These are phyloP conservation scores for Nylanderia fulva DNA, from an alignment of 1,140 invertebrate species.

Conservation along the genomic window DNA sequence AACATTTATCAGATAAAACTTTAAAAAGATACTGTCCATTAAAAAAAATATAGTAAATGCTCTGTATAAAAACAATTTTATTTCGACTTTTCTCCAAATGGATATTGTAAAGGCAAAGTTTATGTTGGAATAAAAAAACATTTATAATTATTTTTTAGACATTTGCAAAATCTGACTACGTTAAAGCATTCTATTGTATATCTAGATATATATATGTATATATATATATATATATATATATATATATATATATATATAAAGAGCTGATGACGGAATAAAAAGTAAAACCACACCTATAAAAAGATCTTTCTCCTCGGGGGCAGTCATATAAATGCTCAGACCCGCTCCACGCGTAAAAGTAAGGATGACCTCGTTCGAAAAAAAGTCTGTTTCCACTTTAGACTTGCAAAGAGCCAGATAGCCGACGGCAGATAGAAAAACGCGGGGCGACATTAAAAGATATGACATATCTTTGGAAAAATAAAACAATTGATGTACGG, in stretches of 20 bases:
- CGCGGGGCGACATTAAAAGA: conserved; percentile 49
- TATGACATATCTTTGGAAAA: conserved; percentile 67
- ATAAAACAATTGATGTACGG: conserved; percentile 2
- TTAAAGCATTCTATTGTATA: no score
- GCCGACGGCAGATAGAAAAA: background rate
- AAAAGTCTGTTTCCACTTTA: conserved; percentile 29
- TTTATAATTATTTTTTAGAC: background rate
- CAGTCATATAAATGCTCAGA: background rate
- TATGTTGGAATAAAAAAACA: background rate
- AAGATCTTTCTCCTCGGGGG: background rate
- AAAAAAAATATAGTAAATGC: background rate
- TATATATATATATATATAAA: background rate
- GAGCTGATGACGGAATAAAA: background rate
- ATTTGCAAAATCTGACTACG: background rate
- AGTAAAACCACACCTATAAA: conserved; percentile 16
- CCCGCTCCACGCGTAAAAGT: background rate
- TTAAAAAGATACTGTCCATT: background rate
- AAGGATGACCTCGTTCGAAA: conserved; percentile 57
- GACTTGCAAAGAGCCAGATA: conserved; percentile 1
- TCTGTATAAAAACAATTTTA: background rate
- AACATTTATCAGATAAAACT: background rate
- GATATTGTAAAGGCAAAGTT: background rate
- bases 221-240: background rate
- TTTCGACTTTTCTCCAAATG: background rate
- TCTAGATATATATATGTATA: no score